A percentile compares a stretch with the other conserved stretches of the same genome.
These are phyloP conservation scores for Virgularia gustaviana DNA, from an alignment of 92 coral and sea anemone genomes.

Conservation along the genomic window DNA sequence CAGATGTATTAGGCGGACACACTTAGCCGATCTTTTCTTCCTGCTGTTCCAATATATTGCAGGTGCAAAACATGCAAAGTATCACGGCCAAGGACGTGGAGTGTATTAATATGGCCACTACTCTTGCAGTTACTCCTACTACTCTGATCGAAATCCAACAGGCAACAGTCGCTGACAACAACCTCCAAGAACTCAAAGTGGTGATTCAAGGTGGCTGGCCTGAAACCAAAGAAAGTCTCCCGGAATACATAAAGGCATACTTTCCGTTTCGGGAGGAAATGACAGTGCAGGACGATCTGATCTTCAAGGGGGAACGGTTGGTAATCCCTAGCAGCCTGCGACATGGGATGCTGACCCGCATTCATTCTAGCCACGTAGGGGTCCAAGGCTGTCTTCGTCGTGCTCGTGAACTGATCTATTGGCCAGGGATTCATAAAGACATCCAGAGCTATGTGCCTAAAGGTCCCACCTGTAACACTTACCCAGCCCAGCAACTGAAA, in stretches of 20 bases:
- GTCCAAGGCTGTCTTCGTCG: constrained; percentile 43
- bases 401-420: constrained; percentile 41
- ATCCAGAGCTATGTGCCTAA: constrained; percentile 31
- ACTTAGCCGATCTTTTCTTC: constrained; percentile 30
- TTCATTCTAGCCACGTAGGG: constrained; percentile 40
- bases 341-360: constrained; percentile 24
- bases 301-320: constrained; percentile 40
- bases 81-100: constrained; percentile 39
- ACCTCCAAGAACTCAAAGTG: constrained; percentile 16
- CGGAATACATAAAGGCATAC: neutral
- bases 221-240: constrained; percentile 4
- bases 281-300: constrained; percentile 33
- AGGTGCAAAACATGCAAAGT: neutral
- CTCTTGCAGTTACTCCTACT: constrained; percentile 26
- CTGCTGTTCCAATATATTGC: constrained; percentile 4
- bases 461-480: constrained; percentile 40
- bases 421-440: constrained; percentile 42
- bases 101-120: constrained; percentile 29
- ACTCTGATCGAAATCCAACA: constrained; percentile 32
- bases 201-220: constrained; percentile 45
- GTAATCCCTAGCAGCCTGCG: constrained; percentile 34
- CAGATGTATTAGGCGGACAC: constrained; percentile 40
- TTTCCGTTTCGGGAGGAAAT: constrained; percentile 30
- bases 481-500: constrained; percentile 36
- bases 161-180: constrained; percentile 30